These are phyloP conservation scores for Orthochromis malagaraziensis DNA, from an alignment of 2,113 vertebrate genomes.

Conservation along the genomic window DNA sequence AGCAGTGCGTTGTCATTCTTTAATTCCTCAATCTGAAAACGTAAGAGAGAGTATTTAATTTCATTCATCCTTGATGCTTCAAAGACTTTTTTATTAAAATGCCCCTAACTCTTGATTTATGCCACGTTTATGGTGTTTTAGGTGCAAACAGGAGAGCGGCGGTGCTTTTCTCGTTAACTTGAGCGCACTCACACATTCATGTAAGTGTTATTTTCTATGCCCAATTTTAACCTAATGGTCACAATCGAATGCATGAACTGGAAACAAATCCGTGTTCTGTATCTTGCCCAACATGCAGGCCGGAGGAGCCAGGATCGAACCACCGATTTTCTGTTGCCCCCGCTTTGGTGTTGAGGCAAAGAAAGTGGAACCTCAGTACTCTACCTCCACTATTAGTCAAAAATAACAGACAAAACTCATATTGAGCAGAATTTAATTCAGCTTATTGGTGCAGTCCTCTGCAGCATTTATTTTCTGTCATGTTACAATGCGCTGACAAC, in stretches of 20 bases:
- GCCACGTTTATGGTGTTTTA: background rate
- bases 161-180: background rate
- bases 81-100: background rate
- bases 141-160: fast-evolving
- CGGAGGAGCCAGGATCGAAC: background rate
- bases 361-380: background rate
- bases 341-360: fast-evolving
- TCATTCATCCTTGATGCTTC: fast-evolving
- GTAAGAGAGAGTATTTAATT: background rate
- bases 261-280: fast-evolving
- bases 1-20: conserved; percentile 88
- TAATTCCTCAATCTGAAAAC: conserved; percentile 80
- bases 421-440: background rate
- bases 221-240: background rate
- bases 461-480: fast-evolving
- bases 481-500: fast-evolving
- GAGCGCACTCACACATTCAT: background rate
- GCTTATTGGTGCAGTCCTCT: background rate
- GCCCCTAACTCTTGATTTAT: fast-evolving
- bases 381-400: background rate
- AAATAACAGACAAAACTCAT: fast-evolving
- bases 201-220: fast-evolving
- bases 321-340: fast-evolving
- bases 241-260: background rate
- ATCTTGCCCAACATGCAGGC: background rate